Evolutionary conservation across 2,888 invertebrate genomes (phyloP).

Genomic region (Sphaerophoria taeniata): DNA sequence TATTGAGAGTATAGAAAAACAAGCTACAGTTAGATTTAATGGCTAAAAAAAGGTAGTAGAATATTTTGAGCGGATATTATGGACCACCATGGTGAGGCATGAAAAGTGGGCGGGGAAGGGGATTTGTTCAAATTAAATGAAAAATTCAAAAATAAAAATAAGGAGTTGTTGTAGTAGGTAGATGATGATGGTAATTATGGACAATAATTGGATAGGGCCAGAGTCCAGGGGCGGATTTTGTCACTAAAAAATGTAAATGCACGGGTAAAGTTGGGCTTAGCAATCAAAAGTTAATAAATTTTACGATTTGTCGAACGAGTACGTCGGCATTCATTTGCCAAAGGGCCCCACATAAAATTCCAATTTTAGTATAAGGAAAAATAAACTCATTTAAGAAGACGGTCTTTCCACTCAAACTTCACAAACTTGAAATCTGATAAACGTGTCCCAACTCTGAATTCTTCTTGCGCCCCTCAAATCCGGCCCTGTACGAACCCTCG

Average conservation of each 20-base stretch:
- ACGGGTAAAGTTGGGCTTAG: too few relatives aligned
- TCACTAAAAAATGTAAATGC: too few relatives aligned
- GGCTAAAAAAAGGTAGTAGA: too few relatives aligned
- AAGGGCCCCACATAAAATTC: not conserved
- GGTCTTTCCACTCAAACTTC: too few relatives aligned
- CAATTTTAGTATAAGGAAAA: not conserved
- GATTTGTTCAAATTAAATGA: constrained; percentile 37
- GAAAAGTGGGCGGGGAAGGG: constrained; percentile 24
- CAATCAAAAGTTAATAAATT: too few relatives aligned
- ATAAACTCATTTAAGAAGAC: too few relatives aligned
- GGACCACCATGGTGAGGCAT: constrained; percentile 27
- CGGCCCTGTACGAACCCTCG: not conserved
- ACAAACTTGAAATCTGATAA: too few relatives aligned
- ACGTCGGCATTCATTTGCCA: too few relatives aligned
- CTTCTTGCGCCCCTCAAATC: too few relatives aligned
- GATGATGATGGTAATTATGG: constrained; percentile 43
- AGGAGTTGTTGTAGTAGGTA: constrained; percentile 32
- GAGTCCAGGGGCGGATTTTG: not conserved
- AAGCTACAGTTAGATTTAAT: too few relatives aligned
- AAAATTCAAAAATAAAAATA: constrained; percentile 33
- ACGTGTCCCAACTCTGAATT: too few relatives aligned
- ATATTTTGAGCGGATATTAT: constrained; percentile 29
- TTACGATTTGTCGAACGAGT: too few relatives aligned
- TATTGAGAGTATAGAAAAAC: not conserved
- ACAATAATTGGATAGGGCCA: constrained; percentile 17